Evolutionary conservation across 2,797 vertebrate genomes (phyloP).

Genomic region (Syngnathus acus): DNA sequence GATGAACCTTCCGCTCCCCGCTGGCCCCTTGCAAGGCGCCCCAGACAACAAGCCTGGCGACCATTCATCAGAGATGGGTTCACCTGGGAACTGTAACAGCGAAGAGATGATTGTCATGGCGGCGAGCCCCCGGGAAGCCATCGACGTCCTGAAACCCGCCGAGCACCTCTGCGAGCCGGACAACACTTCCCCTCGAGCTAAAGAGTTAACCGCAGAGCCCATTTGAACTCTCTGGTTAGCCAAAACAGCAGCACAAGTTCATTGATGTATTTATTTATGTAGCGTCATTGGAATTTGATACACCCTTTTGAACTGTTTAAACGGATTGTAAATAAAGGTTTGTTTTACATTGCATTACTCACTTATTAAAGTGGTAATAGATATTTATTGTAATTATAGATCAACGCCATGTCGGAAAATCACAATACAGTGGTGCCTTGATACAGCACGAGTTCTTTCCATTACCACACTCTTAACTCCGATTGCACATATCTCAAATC

Average conservation of each 20-base stretch:
- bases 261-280: constrained; percentile 13
- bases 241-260: no score
- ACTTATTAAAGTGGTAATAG: no score
- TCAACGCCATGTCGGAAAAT: background rate
- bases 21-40: constrained; percentile 60
- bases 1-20: constrained; percentile 76
- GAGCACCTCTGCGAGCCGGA: constrained; percentile 61
- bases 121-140: constrained; percentile 74
- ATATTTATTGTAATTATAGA: background rate
- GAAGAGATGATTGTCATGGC: constrained; percentile 57
- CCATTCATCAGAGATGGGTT: constrained; percentile 70
- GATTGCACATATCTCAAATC: no score
- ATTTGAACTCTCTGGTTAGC: background rate
- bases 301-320: constrained; percentile 27
- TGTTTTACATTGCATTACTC: background rate
- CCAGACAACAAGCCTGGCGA: constrained; percentile 75
- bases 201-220: background rate
- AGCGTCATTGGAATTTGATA: constrained; percentile 15
- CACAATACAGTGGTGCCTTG: background rate
- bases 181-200: constrained; percentile 54
- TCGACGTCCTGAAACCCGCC: constrained; percentile 66
- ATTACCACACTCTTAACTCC: no score
- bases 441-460: no score
- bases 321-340: constrained; percentile 51
- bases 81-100: constrained; percentile 77